These are phyloP conservation scores for Battus philenor DNA, from an alignment of 1,140 invertebrate species.

Conservation along the genomic window DNA sequence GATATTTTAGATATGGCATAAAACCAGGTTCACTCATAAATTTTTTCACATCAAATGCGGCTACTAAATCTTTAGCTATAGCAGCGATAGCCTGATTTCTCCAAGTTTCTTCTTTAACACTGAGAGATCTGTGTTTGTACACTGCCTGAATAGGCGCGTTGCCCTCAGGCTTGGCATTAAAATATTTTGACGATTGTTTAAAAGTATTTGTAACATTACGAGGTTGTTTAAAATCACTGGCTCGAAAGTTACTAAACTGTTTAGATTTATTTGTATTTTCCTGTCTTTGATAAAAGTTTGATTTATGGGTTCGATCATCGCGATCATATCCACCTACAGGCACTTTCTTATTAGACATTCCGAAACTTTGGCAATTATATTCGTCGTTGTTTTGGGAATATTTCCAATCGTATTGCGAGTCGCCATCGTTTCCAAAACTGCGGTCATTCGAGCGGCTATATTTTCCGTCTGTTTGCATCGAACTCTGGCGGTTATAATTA, in stretches of 20 bases:
- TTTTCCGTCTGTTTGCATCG: neutral
- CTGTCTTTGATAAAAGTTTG: too few species aligned
- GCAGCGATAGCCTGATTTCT: neutral
- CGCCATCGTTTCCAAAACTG: neutral
- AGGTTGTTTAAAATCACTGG: too few species aligned
- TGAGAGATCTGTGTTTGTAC: neutral
- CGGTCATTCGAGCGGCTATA: neutral
- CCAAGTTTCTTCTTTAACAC: neutral
- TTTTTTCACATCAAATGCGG: too few species aligned
- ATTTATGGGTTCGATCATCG: neutral
- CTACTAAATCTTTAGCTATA: neutral
- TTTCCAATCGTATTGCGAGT: neutral
- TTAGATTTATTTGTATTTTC: too few species aligned
- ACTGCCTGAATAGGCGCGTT: too few species aligned
- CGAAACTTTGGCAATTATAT: neutral
- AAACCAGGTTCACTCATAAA: neutral
- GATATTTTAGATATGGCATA: constrained; percentile 14
- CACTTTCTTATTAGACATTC: neutral
- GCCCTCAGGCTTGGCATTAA: too few species aligned
- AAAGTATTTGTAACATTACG: too few species aligned
- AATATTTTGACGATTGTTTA: too few species aligned
- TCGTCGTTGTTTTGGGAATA: neutral
- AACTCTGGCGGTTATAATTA: neutral
- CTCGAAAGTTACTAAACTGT: too few species aligned
- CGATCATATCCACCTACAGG: neutral